phyloP scores from a whole-genome alignment of 2,797 vertebrate genomes.

The Urocyon cinereoargenteus region DNA sequence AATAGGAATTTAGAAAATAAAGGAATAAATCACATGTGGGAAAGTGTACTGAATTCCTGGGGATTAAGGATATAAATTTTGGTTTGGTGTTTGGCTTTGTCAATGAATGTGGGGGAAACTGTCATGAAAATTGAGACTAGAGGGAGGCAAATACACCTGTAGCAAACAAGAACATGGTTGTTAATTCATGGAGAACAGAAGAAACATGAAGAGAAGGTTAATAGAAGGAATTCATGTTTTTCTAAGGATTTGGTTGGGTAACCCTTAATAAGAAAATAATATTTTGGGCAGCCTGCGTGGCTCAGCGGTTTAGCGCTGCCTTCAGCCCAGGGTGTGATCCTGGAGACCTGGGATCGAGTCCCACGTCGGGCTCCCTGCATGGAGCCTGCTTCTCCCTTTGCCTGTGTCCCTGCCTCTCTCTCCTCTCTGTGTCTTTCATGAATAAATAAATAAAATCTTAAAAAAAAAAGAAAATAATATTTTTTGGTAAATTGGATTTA shows the following conservation, averaged over 20 bases:
- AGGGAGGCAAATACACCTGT: background rate
- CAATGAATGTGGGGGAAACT: background rate
- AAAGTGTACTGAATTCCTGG: background rate
- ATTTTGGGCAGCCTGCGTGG: background rate
- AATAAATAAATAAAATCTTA: too few relatives aligned
- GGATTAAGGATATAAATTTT: background rate
- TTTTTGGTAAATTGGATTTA: slow-evolving; percentile 2
- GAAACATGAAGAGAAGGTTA: background rate
- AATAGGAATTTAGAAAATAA: slow-evolving; percentile 41
- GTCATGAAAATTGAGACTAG: background rate
- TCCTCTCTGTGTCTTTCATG: too few relatives aligned
- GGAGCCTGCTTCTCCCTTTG: too few relatives aligned
- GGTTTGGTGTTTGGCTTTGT: background rate
- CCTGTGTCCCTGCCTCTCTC: too few relatives aligned
- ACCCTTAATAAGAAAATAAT: background rate
- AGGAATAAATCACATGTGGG: background rate
- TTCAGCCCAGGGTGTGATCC: too few relatives aligned
- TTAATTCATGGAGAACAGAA: background rate
- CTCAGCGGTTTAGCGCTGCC: too few relatives aligned
- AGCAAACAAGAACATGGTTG: background rate
- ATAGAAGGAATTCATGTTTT: slow-evolving; percentile 1
- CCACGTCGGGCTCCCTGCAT: too few relatives aligned
- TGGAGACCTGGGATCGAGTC: too few relatives aligned
- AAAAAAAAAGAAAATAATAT: background rate
- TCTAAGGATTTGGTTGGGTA: slow-evolving; percentile 1